Conservation (phyloP, 2,113 vertebrate genomes). For the Pseudorhombus dupliciocellatus region DNA sequence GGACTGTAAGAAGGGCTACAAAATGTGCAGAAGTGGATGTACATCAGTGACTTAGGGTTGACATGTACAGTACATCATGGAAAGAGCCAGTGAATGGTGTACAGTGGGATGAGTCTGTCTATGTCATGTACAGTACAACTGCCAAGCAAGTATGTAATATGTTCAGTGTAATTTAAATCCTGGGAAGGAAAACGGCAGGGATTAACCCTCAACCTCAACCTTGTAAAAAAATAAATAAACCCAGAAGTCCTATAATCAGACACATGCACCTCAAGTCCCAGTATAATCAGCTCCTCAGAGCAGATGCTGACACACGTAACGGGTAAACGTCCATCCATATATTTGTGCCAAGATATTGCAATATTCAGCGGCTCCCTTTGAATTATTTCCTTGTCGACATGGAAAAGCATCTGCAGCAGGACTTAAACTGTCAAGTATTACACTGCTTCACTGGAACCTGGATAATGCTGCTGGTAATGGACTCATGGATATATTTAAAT, state of each 20-base stretch:
- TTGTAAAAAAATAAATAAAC: constrained; percentile 1
- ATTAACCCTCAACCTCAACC: constrained; percentile 10
- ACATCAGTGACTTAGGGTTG: background rate
- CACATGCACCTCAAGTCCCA: background rate
- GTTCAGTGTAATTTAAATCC: background rate
- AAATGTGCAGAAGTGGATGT: background rate
- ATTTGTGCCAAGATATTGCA: constrained; percentile 9
- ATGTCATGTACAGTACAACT: background rate
- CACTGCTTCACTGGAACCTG: background rate
- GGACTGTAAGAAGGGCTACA: background rate
- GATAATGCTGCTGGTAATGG: background rate
- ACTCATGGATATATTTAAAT: background rate
- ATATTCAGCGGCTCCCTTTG: background rate
- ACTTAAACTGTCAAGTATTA: background rate
- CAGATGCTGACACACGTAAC: constrained; percentile 9
- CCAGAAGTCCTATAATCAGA: background rate
- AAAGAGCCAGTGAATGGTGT: background rate
- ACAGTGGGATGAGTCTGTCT: background rate
- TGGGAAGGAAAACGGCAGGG: background rate
- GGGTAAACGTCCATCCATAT: constrained; percentile 44
- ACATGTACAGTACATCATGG: background rate
- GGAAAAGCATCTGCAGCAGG: constrained; percentile 3
- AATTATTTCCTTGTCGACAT: constrained; percentile 2
- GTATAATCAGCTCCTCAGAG: background rate
- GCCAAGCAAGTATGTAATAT: background rate